Evolutionary conservation across 1,140 invertebrate genomes (phyloP), one percentile per base, ranked within the genome.

Genomic region (Sarcophaga peregrina): DNA sequence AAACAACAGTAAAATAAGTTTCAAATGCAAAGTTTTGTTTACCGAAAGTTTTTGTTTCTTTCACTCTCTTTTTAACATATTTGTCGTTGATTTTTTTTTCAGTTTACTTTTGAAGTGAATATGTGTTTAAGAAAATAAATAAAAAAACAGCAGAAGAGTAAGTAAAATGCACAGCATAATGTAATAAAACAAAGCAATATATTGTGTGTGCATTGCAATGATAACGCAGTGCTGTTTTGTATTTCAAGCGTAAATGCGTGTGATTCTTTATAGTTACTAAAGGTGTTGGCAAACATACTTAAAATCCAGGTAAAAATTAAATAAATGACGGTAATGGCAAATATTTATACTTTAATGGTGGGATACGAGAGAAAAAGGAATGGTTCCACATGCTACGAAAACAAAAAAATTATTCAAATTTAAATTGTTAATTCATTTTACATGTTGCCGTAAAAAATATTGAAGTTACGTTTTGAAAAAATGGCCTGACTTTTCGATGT

Each of bases 71-170:
- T 68, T 68, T 68, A 20, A 68, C 15, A 68, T 17, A n/a, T 68
- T 68, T 68, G 15, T 68, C 58, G 17, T 68, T 68, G 17, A 68
- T 68, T 68, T 68, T 68, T 3, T 68, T 68, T 68, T 50, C 20
- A 68, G 58, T 68, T 68, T 68, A 68, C 20, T 68, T 68, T n/a
- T 68, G 17, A n/a, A n/a, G n/a, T n/a, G 58, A 20, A 68, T 68
- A 68, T 68, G 15, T 15, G 20, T 15, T 68, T 20, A 68, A 7
- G 17, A 15, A 68, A 17, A 68, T 20, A 20, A 68, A 68, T 7
- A 68, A 68, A 68, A 68, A 58, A 10, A 58, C 10, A 58, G 52
- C n/a, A 58, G n/a, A n/a, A n/a, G n/a, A n/a, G 25, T 1, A 2
- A 37, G 25, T 37, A 37, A 37, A 4, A 37, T 37, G 25, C 25